phyloP scores from a whole-genome alignment of 2,888 invertebrate species.

The Eupithecia inturbata region DNA sequence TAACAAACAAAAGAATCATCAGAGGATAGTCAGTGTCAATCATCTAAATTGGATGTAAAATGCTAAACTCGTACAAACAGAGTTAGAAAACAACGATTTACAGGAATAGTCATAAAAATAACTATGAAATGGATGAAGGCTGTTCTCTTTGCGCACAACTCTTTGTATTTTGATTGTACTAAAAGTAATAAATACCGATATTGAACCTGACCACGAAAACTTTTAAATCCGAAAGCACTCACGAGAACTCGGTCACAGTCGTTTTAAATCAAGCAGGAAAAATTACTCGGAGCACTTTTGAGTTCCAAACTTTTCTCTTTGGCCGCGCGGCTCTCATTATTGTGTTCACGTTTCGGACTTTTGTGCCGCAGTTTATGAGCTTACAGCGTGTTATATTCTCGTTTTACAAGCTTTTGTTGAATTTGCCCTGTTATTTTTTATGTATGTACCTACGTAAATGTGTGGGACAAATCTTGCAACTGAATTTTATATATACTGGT shows the following conservation, averaged over 20 bases:
- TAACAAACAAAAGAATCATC: background rate
- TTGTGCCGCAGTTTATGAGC: slow-evolving; percentile 19
- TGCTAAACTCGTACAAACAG: background rate
- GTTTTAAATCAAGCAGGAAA: slow-evolving; percentile 78
- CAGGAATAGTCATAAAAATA: background rate
- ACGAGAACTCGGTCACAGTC: slow-evolving; percentile 67
- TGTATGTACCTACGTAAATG: no score
- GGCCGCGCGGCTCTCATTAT: slow-evolving; percentile 62
- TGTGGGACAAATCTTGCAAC: no score
- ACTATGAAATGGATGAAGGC: background rate
- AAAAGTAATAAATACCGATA: background rate
- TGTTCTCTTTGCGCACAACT: slow-evolving; percentile 4
- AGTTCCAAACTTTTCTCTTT: slow-evolving; percentile 75
- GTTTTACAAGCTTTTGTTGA: background rate
- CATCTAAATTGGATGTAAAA: background rate
- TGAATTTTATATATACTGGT: no score
- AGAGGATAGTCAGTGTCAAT: background rate
- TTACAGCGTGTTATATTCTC: background rate
- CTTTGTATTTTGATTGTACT: slow-evolving; percentile 1
- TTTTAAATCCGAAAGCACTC: slow-evolving; percentile 53
- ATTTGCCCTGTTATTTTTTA: no score
- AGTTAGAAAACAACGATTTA: background rate
- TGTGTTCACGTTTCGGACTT: slow-evolving; percentile 75
- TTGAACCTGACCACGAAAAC: slow-evolving; percentile 30
- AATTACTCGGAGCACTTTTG: slow-evolving; percentile 77